phyloP scores from a whole-genome alignment of 2,888 invertebrate species.

The Sepioteuthis lessoniana region DNA sequence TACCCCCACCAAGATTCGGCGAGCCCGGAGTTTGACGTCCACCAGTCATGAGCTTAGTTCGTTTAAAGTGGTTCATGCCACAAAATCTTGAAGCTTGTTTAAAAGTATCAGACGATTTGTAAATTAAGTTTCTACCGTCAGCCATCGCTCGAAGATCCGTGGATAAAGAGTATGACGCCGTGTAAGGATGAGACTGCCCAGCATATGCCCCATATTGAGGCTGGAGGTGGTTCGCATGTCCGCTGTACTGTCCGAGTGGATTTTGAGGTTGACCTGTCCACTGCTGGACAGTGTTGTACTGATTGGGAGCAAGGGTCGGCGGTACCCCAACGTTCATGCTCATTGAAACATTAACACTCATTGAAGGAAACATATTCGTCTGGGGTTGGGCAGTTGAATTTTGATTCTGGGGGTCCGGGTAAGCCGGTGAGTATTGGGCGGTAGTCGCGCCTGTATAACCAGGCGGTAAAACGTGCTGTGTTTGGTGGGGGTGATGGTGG shows the following conservation, averaged over 20 bases:
- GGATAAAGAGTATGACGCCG: slow-evolving; percentile 60
- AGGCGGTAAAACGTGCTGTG: slow-evolving; percentile 72
- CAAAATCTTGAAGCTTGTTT: slow-evolving; percentile 61
- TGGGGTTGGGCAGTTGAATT: slow-evolving; percentile 60
- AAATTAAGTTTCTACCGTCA: slow-evolving; percentile 61
- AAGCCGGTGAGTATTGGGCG: slow-evolving; percentile 54
- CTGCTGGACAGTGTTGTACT: slow-evolving; percentile 60
- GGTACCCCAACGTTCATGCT: slow-evolving; percentile 94
- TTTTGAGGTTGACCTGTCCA: slow-evolving; percentile 58
- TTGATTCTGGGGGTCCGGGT: slow-evolving; percentile 51
- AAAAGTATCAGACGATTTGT: slow-evolving; percentile 64
- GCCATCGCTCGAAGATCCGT: slow-evolving; percentile 62
- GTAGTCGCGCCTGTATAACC: slow-evolving; percentile 64
- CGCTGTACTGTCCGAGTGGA: slow-evolving; percentile 52
- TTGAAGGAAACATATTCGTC: slow-evolving; percentile 83
- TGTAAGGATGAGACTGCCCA: slow-evolving; percentile 55
- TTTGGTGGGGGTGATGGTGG: slow-evolving; percentile 51
- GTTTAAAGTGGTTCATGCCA: slow-evolving; percentile 56
- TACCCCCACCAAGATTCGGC: background rate
- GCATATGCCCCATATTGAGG: slow-evolving; percentile 52
- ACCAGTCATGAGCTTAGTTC: slow-evolving; percentile 62
- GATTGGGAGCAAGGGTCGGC: slow-evolving; percentile 58
- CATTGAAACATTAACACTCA: slow-evolving; percentile 98
- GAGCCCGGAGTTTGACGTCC: slow-evolving; percentile 51
- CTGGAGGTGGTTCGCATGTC: slow-evolving; percentile 45